Base-by-base conservation (phyloP, 1,140 invertebrate genomes). In the Tribolium castaneum region DNA sequence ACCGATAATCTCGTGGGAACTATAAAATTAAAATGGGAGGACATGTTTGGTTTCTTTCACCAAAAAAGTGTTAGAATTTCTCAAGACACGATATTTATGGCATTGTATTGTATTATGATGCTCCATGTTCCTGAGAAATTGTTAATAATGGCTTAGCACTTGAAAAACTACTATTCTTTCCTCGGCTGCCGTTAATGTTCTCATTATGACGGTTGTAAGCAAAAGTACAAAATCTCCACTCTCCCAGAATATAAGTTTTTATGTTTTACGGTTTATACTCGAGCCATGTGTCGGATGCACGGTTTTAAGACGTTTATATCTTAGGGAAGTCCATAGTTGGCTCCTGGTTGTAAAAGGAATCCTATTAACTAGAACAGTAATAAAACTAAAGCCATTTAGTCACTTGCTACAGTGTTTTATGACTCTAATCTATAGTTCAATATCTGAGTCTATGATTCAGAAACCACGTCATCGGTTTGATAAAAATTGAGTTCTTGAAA, bases 291-390 rank as follows among this genome's bases (percentile, higher is more conserved):
- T 59, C 22, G 54, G 54, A 59, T 45, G 39, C 39, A 45, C 9
- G n/a, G 19, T 19, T 59, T 59, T 59, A 19, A 25, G 54, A 59
- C 54, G 30, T 59, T 59, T 59, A 59, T 59, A 25, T 59, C 54
- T 30, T 59, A 22, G 54, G 19, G 54, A 59, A 59, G 22, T 59
- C 54, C 22, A 25, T 59, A 59, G 16, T 19, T 59, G 22, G 6
- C 54, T 59, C 22, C 19, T 22, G 54, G 54, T 59, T 22, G 54
- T 59, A 59, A 59, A 59, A 59, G 39, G 39, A 59, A 59, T 59
- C 54, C 54, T 59, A 59, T 59, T 59, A 59, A 59, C 16, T 59
- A 30, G 54, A 59, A n/a, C 22, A 30, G 54, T 59, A 19, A 59
- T 59, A 59, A 59, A 59, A 59, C 54, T 59, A 59, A 59, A 25